Base-by-base conservation (phyloP, 2,113 vertebrate genomes). In the Oreotrochilus melanogaster region DNA sequence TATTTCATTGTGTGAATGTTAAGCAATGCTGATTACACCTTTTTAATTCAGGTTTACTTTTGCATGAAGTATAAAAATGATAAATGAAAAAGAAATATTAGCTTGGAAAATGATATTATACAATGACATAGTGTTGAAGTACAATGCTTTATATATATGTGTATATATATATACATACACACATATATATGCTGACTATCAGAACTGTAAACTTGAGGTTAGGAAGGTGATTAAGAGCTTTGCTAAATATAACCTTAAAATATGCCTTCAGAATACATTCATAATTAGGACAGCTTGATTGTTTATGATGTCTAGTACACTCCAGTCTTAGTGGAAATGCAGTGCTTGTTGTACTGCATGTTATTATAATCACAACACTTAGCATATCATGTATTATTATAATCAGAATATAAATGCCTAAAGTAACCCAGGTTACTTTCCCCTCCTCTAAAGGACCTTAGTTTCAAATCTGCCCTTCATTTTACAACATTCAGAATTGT, bases 231-330 rank as follows among this genome's bases (percentile, higher is more conserved):
- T 81, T 66, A 78, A 88, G 10, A 24, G 35, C 72, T 88, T 92
- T 91, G 43, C 76, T 91, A 95, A 93, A 93, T 89, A 86, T 42
- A 91, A 86, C n/a, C 21, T 60, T 78, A 84, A 84, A 91, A 88
- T 75, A 70, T 51, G 60, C 51, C 51, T 89, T 84, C 54, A 86
- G 39, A 71, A 83, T 64, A 15, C 51, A 71, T 50, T 80, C 4
- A 42, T 78, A 89, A 95, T 73, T 90, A 71, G 86, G 71, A 71
- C 88, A 86, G 51, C 72, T 60, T 76, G 71, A 92, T 94, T 94
- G 47, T 89, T 78, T 70, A 81, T 51, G 30, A 18, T 35, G 37
- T 50, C 48, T 80, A 9, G 33, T 83, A 57, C 27, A 86, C 39
- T 79, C 28, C 69, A 19, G 11, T 73, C 60, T 27, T 51, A 51